Evolutionary conservation across 2,888 invertebrate species (phyloP), one percentile per base, ranked within the genome.

Genomic region (Bembecia ichneumoniformis): DNA sequence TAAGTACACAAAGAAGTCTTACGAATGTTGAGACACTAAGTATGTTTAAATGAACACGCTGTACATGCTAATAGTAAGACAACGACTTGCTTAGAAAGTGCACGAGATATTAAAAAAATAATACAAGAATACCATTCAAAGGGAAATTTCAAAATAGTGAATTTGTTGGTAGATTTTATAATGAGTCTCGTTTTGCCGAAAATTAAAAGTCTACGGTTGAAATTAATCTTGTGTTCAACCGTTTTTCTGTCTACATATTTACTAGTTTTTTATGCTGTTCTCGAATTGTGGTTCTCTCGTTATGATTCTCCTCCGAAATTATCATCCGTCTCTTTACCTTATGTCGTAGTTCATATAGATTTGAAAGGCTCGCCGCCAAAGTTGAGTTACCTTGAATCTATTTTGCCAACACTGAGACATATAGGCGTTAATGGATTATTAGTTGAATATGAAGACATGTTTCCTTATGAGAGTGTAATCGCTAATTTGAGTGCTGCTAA

Each of bases 361-460:
- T 75, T 96, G 13, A 96, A 96, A 74, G 95, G 96, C 7, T 93
- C 95, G 1, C 94, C 95, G 0, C 93, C 93, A 0, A 91, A 90
- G 60, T 63, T 94, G 2, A 67, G 74, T 0, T 93, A 92, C 62
- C 88, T 91, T 51, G 70, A 82, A 48, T 77, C 88, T 7, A 58
- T 96, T 0, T 88, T 95, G 51, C 90, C 90, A 0, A 74, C 90
- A 52, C 66, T 94, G 7, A 87, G 82, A 47, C 78, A 79, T 17
- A 67, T 91, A 43, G 93, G 94, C n/a, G 94, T 91, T 0, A 95
- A 93, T 17, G 95, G 94, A 0, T 67, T 96, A 11, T 77, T 96
- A 3, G 84, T 96, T 35, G 96, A 96, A 68, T 96, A 96, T 69
- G 96, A 96, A 72, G 96, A 96, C 62, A 95, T 93, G 93, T 96